These are phyloP conservation scores for Zaprionus tsacasi DNA, from an alignment of 1,140 invertebrate genomes.

Conservation along the genomic window DNA sequence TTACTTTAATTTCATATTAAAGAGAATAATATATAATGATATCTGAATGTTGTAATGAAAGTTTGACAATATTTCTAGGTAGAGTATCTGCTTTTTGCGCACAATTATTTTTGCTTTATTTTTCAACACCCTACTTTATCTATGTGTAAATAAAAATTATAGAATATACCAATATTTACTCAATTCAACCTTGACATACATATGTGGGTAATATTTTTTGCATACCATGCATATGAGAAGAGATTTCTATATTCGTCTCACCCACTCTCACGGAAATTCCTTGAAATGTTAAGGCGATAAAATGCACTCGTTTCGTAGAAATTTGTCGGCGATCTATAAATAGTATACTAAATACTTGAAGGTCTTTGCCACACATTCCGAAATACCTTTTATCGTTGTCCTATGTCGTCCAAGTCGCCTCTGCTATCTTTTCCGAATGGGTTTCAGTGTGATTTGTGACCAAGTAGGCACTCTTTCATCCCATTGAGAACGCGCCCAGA, in stretches of 20 bases:
- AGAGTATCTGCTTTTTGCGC: background rate
- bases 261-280: background rate
- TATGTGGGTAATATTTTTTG: constrained; percentile 43
- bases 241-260: constrained; percentile 5
- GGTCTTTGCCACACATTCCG: constrained; percentile 35
- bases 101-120: background rate
- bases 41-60: too few species aligned
- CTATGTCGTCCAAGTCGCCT: constrained; percentile 5
- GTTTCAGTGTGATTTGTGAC: constrained; percentile 38
- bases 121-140: background rate
- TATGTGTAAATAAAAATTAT: background rate
- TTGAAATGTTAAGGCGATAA: constrained; percentile 39
- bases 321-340: constrained; percentile 52
- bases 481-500: constrained; percentile 31
- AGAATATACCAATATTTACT: constrained; percentile 15
- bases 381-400: constrained; percentile 45
- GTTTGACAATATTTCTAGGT: too few species aligned
- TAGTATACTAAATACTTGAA: constrained; percentile 22
- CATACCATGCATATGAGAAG: constrained; percentile 17
- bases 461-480: constrained; percentile 38
- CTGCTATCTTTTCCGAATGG: constrained; percentile 25
- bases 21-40: too few species aligned
- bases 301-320: constrained; percentile 25
- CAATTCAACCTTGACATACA: constrained; percentile 26
- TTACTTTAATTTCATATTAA: too few species aligned